Base-by-base conservation (phyloP, 2,113 vertebrate genomes). In the Dascyllus trimaculatus region DNA sequence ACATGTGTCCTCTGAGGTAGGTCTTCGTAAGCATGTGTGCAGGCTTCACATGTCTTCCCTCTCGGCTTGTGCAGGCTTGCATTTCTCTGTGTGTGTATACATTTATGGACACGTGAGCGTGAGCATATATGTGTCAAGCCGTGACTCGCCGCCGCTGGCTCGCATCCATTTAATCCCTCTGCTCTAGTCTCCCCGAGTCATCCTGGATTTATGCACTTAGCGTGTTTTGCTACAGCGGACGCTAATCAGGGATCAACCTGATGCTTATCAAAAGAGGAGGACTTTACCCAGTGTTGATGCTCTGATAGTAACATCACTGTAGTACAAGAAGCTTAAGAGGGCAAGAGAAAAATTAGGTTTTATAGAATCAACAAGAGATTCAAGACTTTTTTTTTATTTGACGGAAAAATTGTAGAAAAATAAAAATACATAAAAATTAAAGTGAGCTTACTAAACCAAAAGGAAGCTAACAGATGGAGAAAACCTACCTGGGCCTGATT, bases 191-290 rank as follows among this genome's bases (percentile, higher is more conserved):
- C 56, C 26, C 49, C 46, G 32, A 77, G 67, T 84, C 52, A 83
- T 78, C 58, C 61, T 38, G 62, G 87, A 87, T 89, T 89, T 69
- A 67, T 68, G 66, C 49, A 57, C 25, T 85, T 61, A 25, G 49
- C 58, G 52, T 87, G 62, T 82, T 85, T 74, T 29, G 32, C 64
- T 56, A 22, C 46, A 14, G 24, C 8, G 13, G 43, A 61, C 68
- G 54, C 68, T 84, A 85, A 88, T 87, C 75, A 49, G 85, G 86
- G 75, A 71, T 88, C 38, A 68, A 56, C 29, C 46, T 43, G 60
- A 58, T 65, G 29, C 77, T 67, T 32, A 58, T 82, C 59, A 71
- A 64, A 85, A 71, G 51, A 52, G 22, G n/a, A 73, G 35, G 51
- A 78, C 64, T 76, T 57, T 62, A 61, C 70, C 63, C 3, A 26